These are phyloP conservation scores for Nautilus pompilius DNA, from an alignment of 1,140 invertebrate genomes.

Conservation along the genomic window DNA sequence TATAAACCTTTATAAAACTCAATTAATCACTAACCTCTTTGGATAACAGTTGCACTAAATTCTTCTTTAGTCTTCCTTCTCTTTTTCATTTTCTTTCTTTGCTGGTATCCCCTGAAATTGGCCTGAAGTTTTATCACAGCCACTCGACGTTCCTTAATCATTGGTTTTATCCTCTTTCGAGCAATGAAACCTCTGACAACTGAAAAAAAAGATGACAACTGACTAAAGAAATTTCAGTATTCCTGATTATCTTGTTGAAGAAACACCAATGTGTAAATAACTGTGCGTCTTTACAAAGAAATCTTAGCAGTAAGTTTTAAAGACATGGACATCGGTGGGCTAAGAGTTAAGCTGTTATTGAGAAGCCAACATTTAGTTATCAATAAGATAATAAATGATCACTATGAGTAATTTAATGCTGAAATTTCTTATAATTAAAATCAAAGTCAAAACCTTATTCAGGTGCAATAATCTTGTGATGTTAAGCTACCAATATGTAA, in stretches of 20 bases:
- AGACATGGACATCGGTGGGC: neutral
- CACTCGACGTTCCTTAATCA: conserved; percentile 15
- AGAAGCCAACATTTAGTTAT: neutral
- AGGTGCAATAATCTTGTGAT: no score
- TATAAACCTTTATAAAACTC: no score
- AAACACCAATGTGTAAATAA: neutral
- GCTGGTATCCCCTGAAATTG: conserved; percentile 20
- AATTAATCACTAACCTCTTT: conserved; percentile 32
- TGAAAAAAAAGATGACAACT: conserved; percentile 17
- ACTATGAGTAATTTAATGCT: no score
- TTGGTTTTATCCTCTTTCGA: conserved; percentile 20
- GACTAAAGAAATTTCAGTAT: no score
- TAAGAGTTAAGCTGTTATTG: neutral
- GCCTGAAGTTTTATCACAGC: conserved; percentile 29
- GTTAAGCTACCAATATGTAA: no score
- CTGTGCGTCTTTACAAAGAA: neutral
- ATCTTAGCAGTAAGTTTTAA: conserved; percentile 18
- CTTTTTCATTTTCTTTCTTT: conserved; percentile 13
- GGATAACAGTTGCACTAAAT: conserved; percentile 24
- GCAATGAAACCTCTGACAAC: conserved; percentile 26
- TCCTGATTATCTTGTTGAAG: no score
- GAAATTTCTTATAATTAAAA: no score
- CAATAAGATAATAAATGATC: neutral
- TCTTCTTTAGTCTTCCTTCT: conserved; percentile 12
- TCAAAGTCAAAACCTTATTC: no score